phyloP scores from a whole-genome alignment of 1,140 invertebrate genomes.

The Idris sp. region DNA sequence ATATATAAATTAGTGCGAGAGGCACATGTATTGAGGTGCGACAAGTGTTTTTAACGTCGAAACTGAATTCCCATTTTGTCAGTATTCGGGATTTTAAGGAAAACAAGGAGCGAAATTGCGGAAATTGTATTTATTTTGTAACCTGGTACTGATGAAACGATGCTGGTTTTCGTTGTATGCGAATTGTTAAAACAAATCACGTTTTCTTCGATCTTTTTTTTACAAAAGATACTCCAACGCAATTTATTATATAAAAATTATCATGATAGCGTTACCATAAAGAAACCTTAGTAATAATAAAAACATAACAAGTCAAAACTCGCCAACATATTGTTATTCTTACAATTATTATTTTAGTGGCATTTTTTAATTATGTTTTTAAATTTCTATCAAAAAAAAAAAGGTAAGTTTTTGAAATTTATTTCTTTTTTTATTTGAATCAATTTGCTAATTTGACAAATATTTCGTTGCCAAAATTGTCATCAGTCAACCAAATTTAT shows the following conservation, averaged over 20 bases:
- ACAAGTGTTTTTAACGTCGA: slow-evolving; percentile 17
- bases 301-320: slow-evolving; percentile 25
- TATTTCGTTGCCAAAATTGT: slow-evolving; percentile 16
- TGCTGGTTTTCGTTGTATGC: slow-evolving; percentile 30
- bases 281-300: slow-evolving; percentile 26
- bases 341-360: too few relatives aligned
- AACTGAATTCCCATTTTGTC: slow-evolving; percentile 35
- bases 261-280: slow-evolving; percentile 13
- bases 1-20: too few relatives aligned
- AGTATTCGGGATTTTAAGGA: slow-evolving; percentile 31
- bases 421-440: too few relatives aligned
- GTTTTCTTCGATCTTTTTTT: slow-evolving; percentile 12
- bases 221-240: slow-evolving; percentile 23
- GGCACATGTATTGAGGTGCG: too few relatives aligned
- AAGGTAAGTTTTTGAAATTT: too few relatives aligned
- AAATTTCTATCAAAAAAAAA: too few relatives aligned
- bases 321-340: too few relatives aligned
- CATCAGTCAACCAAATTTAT: slow-evolving; percentile 34
- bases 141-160: slow-evolving; percentile 42
- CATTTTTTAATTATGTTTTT: too few relatives aligned
- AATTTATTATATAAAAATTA: slow-evolving; percentile 26
- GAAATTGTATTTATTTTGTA: slow-evolving; percentile 47
- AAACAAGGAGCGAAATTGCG: too few relatives aligned
- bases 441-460: slow-evolving; percentile 16
- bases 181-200: too few relatives aligned